Percentiles rank a stretch among this genome's conserved stretches.
These are phyloP conservation scores for Siphamia tubifer DNA, from an alignment of 2,113 vertebrate species.

Conservation along the genomic window DNA sequence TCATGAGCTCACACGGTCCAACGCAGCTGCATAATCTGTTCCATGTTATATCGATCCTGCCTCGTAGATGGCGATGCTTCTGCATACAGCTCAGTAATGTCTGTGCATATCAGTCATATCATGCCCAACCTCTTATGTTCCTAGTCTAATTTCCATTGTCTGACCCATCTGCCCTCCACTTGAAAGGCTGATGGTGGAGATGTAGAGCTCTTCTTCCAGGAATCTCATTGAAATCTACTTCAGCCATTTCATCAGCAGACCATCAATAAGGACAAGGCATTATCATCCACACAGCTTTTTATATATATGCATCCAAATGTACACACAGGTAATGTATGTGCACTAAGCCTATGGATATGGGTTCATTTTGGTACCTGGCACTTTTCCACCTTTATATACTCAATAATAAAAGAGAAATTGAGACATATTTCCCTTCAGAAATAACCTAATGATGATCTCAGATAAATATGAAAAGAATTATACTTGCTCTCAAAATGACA, in stretches of 20 bases:
- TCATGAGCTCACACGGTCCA: background rate
- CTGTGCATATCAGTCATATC: constrained; percentile 39
- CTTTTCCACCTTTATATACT: too few species aligned
- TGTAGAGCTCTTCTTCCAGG: constrained; percentile 2
- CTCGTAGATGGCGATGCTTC: constrained; percentile 5
- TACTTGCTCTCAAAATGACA: too few species aligned
- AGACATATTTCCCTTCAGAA: too few species aligned
- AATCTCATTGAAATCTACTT: constrained; percentile 43
- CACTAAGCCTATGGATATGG: too few species aligned
- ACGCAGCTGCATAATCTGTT: constrained; percentile 18
- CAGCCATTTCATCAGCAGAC: background rate
- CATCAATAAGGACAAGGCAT: constrained; percentile 6
- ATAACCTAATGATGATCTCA: too few species aligned
- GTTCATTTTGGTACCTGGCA: too few species aligned
- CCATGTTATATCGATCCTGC: background rate
- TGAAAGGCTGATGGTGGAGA: constrained; percentile 24
- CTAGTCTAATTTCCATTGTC: constrained; percentile 51
- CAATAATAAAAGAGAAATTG: too few species aligned
- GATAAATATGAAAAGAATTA: too few species aligned
- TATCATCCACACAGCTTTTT: background rate
- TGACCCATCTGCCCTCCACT: constrained; percentile 29
- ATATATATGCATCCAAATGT: background rate
- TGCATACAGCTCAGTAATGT: constrained; percentile 25
- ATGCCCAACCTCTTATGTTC: constrained; percentile 18
- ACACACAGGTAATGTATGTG: background rate